These are phyloP conservation scores for Chironex yamaguchii DNA, from an alignment of 30 jellyfish, hydroid and myxozoan species.

Conservation along the genomic window DNA sequence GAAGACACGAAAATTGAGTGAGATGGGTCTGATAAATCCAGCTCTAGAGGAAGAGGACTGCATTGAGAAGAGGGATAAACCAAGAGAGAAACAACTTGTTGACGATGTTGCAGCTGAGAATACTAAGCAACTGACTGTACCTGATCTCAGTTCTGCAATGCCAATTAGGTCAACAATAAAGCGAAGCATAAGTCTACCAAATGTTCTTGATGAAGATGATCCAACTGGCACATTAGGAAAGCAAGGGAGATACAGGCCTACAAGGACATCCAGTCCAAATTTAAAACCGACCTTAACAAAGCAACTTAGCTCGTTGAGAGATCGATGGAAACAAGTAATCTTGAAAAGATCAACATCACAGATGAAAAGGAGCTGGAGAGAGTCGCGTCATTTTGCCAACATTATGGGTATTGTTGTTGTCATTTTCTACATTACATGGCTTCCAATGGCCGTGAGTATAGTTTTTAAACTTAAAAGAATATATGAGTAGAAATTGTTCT, in stretches of 20 bases:
- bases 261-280: background rate
- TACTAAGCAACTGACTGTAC: background rate
- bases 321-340: conserved; percentile 1
- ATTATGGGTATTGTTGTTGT: conserved; percentile 89
- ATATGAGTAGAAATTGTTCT: no score
- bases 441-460: conserved; percentile 87
- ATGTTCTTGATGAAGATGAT: background rate
- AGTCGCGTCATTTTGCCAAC: conserved; percentile 79
- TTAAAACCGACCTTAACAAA: conserved; percentile 5
- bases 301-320: conserved; percentile 41
- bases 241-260: background rate
- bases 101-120: background rate
- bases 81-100: no score
- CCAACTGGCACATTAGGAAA: background rate
- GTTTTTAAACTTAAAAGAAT: background rate
- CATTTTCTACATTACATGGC: conserved; percentile 75
- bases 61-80: no score
- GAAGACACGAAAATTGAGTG: background rate
- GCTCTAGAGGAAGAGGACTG: background rate
- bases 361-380: conserved; percentile 60
- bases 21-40: background rate
- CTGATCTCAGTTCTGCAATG: background rate
- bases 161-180: background rate
- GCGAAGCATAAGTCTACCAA: background rate
- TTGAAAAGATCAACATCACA: background rate